phyloP scores from a whole-genome alignment of 2,113 vertebrate species.

The Fulmarus glacialis region DNA sequence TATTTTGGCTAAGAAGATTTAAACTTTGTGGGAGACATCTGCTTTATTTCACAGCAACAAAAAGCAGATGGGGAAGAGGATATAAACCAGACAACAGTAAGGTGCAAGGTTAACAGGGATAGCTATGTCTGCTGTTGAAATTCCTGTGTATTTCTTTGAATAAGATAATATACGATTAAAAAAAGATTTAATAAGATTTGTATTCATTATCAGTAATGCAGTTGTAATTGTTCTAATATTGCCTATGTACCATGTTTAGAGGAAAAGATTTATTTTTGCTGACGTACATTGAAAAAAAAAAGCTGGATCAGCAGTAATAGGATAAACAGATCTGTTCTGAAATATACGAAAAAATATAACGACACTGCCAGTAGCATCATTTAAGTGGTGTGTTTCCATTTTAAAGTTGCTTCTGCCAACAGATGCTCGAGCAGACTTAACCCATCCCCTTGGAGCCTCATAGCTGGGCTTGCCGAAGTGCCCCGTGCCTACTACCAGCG shows the following conservation, averaged over 20 bases:
- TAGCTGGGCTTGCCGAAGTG: neutral
- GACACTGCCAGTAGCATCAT: neutral
- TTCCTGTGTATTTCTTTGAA: neutral
- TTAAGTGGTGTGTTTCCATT: neutral
- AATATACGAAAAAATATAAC: neutral
- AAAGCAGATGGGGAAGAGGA: constrained; percentile 27
- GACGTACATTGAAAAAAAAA: neutral
- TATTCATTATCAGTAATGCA: neutral
- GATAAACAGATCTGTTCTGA: neutral
- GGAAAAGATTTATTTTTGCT: constrained; percentile 18
- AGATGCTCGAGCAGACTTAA: neutral
- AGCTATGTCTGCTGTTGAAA: neutral
- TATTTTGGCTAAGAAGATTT: neutral
- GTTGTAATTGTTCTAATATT: neutral
- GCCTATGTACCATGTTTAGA: neutral
- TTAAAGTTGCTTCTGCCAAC: neutral
- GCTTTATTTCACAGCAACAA: constrained; percentile 19
- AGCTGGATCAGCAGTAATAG: constrained; percentile 17
- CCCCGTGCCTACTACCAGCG: neutral
- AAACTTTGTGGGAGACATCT: neutral
- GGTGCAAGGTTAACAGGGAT: neutral
- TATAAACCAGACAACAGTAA: neutral
- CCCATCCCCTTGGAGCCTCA: accelerated
- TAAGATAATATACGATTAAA: neutral
- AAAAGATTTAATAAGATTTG: neutral